Conservation (phyloP, 2,113 vertebrate species). For the Etia nguti region DNA sequence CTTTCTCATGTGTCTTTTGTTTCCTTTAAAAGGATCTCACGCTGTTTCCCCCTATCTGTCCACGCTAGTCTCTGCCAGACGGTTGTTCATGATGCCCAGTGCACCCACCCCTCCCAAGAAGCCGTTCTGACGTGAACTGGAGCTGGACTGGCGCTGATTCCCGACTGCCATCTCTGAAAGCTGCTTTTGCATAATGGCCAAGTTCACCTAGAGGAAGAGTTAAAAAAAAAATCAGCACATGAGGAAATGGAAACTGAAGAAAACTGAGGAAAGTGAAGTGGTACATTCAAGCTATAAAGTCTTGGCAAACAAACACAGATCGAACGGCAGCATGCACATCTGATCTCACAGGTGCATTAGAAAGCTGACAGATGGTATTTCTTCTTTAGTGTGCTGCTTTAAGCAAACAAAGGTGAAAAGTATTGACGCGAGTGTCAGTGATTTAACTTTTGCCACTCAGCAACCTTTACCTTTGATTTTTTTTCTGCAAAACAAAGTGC, state of each 20-base stretch:
- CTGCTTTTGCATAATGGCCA: conserved; percentile 95
- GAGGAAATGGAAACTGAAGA: background rate
- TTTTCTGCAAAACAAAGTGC: background rate
- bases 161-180: conserved; percentile 87
- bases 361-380: background rate
- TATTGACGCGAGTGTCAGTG: background rate
- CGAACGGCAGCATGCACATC: background rate
- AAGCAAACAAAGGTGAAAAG: background rate
- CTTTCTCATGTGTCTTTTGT: background rate
- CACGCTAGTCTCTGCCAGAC: conserved; percentile 90
- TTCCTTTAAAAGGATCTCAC: background rate
- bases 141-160: conserved; percentile 72
- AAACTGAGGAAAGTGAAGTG: background rate
- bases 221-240: background rate
- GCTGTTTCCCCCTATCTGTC: conserved; percentile 74
- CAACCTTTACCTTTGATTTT: background rate
- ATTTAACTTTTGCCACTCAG: background rate
- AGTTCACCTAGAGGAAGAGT: conserved; percentile 68
- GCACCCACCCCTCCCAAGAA: conserved; percentile 93
- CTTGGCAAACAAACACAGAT: background rate
- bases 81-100: conserved; percentile 95
- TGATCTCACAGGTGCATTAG: background rate
- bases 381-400: background rate
- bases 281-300: background rate
- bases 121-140: conserved; percentile 77